Base-by-base conservation (phyloP, 2,113 vertebrate species). In the Tyto alba region DNA sequence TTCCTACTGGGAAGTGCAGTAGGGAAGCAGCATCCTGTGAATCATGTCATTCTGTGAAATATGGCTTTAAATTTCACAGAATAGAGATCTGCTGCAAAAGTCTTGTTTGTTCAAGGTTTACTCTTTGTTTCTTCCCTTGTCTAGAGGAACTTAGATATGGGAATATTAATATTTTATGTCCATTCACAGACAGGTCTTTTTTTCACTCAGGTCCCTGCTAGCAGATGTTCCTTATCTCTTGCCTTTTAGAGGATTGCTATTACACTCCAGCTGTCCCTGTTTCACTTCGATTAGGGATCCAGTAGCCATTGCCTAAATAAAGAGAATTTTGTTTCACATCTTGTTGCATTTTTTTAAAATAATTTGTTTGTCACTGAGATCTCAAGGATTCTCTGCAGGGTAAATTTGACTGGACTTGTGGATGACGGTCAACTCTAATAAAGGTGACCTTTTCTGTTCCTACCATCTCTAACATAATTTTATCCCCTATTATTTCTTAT, bases 141-240 rank as follows among this genome's bases (percentile, higher is more conserved):
- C 71, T 86, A 91, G 69, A 74, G 50, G 60, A 93, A 66, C 30
- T 69, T 60, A 78, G 76, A 71, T 94, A 87, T 5, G 10, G 55
- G 66, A 89, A 92, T 95, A 96, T 97, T 96, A 94, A 85, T 96
- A 94, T 96, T 93, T 96, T 82, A 91, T 90, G 76, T 85, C 84
- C 41, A 38, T 88, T 96, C 90, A 71, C 63, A 84, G 90, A 87
- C 84, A 96, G 82, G 73, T 94, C 93, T 91, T 96, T 94, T 94
- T 93, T 97, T 94, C 78, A 95, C 43, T 71, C 43, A 40, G 22
- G 23, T 95, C 62, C 29, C 69, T 84, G 62, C 64, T 85, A 94
- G 90, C 93, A 97, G 93, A 94, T 95, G 90, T 91, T 96, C 77
- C 87, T 97, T 96, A 96, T 96, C 95, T 88, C 43, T 72, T 68